Conservation (phyloP, 2,113 vertebrate genomes). For the Gymnorhina tibicen region DNA sequence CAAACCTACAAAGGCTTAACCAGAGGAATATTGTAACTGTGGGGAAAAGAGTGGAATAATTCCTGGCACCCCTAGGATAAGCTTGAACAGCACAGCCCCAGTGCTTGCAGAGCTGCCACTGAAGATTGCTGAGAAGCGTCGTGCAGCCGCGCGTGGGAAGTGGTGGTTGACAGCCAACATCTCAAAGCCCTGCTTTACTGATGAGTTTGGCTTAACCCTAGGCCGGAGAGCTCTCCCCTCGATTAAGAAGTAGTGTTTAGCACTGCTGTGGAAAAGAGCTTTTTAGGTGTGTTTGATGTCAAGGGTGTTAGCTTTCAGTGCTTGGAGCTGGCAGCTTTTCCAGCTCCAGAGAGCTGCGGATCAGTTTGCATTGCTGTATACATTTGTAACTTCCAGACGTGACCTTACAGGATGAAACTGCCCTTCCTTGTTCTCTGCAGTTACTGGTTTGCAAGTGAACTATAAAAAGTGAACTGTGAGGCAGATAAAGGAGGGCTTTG, state of each 20-base stretch:
- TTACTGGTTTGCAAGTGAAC: background rate
- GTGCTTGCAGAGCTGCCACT: background rate
- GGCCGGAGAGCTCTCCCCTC: background rate
- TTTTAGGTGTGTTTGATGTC: background rate
- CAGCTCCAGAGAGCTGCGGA: background rate
- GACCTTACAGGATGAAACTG: background rate
- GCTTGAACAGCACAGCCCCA: background rate
- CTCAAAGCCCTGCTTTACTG: background rate
- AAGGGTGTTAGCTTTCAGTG: background rate
- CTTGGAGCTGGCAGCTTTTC: background rate
- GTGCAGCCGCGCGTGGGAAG: rapidly evolving
- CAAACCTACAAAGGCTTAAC: background rate
- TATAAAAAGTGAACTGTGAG: background rate
- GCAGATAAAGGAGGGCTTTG: background rate
- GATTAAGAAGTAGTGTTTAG: background rate
- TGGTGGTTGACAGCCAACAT: background rate
- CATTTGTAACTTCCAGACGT: background rate
- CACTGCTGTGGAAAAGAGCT: background rate
- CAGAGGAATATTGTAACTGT: background rate
- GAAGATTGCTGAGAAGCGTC: background rate
- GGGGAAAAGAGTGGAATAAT: background rate
- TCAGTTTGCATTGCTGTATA: background rate
- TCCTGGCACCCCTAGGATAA: background rate
- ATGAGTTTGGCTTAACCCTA: background rate
- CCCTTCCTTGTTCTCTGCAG: background rate